Base-by-base conservation (phyloP, 2,113 vertebrate species). In the Scalopus aquaticus region DNA sequence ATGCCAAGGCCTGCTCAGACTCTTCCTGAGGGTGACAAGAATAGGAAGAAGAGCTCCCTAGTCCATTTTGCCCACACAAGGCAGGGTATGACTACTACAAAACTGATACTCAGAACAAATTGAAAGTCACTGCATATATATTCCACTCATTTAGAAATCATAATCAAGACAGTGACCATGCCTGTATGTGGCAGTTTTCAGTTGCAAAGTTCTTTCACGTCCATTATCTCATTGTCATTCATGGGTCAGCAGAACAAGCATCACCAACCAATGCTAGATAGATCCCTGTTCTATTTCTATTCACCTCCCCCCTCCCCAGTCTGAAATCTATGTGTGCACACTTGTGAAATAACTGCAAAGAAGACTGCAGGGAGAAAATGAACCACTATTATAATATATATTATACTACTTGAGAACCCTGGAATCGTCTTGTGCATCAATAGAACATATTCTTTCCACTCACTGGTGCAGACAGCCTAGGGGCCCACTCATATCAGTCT, bases 241-340 rank as follows among this genome's bases (percentile, higher is more conserved):
- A 28, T 1, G 1, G 65, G n/a, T 35, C 73, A 37, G n/a, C 51
- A 91, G 42, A 42, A 85, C 22, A 85, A 44, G n/a, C 39, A 20
- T 16, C 37, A 26, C 32, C 54, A 15, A 17, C 79, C 42, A 76
- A 64, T 44, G 5, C 6, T 4, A 30, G 44, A 51, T 4, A 30
- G 44, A 51, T 0, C 35, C 60, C 7, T 24, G 3, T 49, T 69
- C 46, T 74, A 5, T 42, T 73, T 44, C 92, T 70, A 8, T 26
- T 30, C 28, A 37, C 56, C 20, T 20, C 20, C 6, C 62, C 0
- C 22, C 6, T 5, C 5, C 0, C 6, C 13, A 35, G 5, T 39
- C 60, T 46, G 30, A 58, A 60, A 51, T 49, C n/a, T 28, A 49
- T 32, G 16, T 39, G 12, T n/a, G 26, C 5, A 32, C 30, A 19